Conservation (phyloP, 2,113 vertebrate species). For the Cranoglanis bouderius region DNA sequence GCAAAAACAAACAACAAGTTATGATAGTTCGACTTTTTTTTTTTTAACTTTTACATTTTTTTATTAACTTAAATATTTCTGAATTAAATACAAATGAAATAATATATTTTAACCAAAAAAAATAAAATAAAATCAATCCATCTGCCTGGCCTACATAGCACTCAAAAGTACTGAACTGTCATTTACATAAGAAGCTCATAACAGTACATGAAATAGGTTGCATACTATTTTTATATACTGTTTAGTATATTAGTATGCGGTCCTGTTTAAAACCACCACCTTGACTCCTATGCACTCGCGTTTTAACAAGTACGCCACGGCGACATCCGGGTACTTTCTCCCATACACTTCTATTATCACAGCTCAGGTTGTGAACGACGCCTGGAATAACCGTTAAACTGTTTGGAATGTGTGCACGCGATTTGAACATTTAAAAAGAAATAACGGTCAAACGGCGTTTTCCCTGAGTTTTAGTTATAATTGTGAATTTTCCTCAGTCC, state of each 20-base stretch:
- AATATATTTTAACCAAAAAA: too few species aligned
- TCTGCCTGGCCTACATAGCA: background rate
- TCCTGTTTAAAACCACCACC: background rate
- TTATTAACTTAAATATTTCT: background rate
- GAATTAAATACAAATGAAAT: background rate
- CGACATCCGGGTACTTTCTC: background rate
- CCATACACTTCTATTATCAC: background rate
- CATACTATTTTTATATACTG: background rate
- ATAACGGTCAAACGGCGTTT: background rate
- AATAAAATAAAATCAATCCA: background rate
- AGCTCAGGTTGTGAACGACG: background rate
- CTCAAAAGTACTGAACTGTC: background rate
- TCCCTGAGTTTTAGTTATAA: background rate
- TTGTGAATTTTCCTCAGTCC: too few species aligned
- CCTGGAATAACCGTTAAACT: background rate
- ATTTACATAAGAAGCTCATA: background rate
- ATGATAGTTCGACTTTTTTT: too few species aligned
- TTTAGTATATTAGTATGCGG: background rate
- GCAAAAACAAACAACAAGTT: too few species aligned
- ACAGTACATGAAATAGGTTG: background rate
- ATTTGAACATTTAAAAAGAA: background rate
- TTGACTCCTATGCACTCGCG: background rate
- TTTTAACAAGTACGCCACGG: constrained; percentile 4
- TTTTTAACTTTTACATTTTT: background rate
- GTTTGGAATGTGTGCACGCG: background rate